Evolutionary conservation across 2,797 vertebrate species (phyloP), one percentile per base, ranked within the genome.

Genomic region (Pachyuromys duprasi): DNA sequence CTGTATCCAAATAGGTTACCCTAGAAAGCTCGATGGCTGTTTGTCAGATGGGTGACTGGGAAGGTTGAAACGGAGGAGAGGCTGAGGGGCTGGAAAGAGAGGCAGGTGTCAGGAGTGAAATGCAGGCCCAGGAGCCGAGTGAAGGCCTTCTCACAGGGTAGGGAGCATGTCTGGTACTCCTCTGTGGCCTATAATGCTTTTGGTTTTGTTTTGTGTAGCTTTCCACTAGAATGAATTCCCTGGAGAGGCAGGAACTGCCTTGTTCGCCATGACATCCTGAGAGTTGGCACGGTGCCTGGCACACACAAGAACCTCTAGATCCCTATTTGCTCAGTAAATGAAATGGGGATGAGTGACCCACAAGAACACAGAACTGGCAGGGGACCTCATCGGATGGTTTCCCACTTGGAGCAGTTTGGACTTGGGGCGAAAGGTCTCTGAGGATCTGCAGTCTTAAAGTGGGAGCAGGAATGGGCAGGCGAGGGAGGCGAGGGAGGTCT

Each of bases 401-500:
- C 11, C 28, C 18, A 42, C 17, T 53, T 45, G 62, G 69, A 74
- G 67, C 22, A 0, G 31, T 49, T 28, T 81, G 57, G 86, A 65
- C 15, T 28, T 31, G 18, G 72, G 8, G 24, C 45, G 20, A 63
- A 39, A 45, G 70, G 62, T 2, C 3, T 8, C 8, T n/a, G 36
- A 84, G n/a, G 60, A 36, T 18, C 15, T 18, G 12, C 0, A 0
- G 42, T 63, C 31, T 12, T 7, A n/a, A 14, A 33, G 39, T 17
- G 33, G 57, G 74, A 62, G 22, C 33, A 18, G 49, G 18, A 69
- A 42, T 7, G 0, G 42, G 31, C 55, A 22, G n/a, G 6, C 0
- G 0, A 31, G 55, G 55, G 13, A 22, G n/a, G 6, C 0, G 0
- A 31, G 55, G 55, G 13, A 57, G 17, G 39, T 60, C 31, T 4